Base-by-base conservation (phyloP, 2,888 invertebrate genomes). In the Furcula furcula region DNA sequence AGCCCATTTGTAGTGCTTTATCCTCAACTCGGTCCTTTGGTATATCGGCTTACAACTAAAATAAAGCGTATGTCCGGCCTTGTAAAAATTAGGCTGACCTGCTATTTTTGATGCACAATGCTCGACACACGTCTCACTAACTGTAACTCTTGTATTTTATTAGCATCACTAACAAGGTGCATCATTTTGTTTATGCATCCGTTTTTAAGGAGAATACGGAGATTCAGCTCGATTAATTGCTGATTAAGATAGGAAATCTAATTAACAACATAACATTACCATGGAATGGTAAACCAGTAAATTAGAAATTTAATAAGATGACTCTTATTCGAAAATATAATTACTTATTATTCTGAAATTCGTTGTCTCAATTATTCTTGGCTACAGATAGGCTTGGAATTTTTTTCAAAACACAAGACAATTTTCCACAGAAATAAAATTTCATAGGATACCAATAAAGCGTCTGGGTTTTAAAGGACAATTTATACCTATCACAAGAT, bases 41-140 rank as follows among this genome's bases (percentile, higher is more conserved):
- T 36, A 14, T 48, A 48, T 55, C 58, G 43, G 34, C 52, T 61
- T 53, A 40, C 59, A 52, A 50, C 59, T 56, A 47, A 70, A 69
- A 68, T 59, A 64, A 55, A 57, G 55, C 50, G 39, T 40, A 35
- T 38, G 41, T 16, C 7, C 48, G 67, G 69, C 66, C 63, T 69
- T 65, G 61, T 40, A 47, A 29, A 46, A 68, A 57, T 59, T 61
- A 60, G 64, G 66, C 56, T 65, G 59, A 55, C 55, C 49, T 29
- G 63, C 67, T 76, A 76, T 75, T 76, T 75, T 67, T 51, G 72
- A 57, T 71, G 70, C 66, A 63, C 50, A 16, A 18, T 23, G 55
- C 65, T 55, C 48, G 44, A 39, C 35, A 29, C 26, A 5, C 7
- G 14, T 9, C 26, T 13, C 14, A 14, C 26, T 14, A 12, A 12